Base-by-base conservation (phyloP, 30 jellyfish, hydroid and myxozoan species). In the Rhopilema esculentum region DNA sequence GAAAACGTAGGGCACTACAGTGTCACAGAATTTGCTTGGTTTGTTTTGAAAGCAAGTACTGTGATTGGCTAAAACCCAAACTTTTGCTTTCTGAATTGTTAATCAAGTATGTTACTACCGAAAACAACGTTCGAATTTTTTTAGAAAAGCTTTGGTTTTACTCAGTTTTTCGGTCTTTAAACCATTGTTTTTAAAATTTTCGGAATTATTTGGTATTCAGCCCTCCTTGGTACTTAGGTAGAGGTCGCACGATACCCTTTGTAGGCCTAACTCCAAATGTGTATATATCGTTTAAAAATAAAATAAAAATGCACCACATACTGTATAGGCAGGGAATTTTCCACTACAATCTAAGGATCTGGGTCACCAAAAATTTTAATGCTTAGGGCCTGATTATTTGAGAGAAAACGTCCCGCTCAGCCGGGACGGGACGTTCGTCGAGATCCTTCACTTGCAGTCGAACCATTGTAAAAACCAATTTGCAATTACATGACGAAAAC, bases 351-450 rank as follows among this genome's bases (percentile, higher is more conserved):
- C n/a, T n/a, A n/a, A n/a, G n/a, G n/a, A n/a, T n/a, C n/a, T n/a
- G n/a, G n/a, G n/a, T n/a, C n/a, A n/a, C n/a, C n/a, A n/a, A n/a
- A n/a, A n/a, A n/a, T n/a, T n/a, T n/a, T n/a, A n/a, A n/a, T n/a
- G n/a, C 57, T 40, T 40, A 40, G 57, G 57, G 74, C 75, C 75
- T 50, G 74, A 50, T 76, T 52, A 24, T 76, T 16, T 76, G 75
- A 61, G 75, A 76, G 51, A 51, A 61, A 50, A 76, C 1, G 83
- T 72, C 83, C 83, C 83, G 67, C 67, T 22, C 19, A 72, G 66
- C 83, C 49, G 87, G 75, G 75, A 33, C 87, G 77, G 75, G 75
- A 76, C 77, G 75, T 51, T 76, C 53, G 83, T 24, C 83, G 83
- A 72, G 83, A 72, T 72, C 83, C 83, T 72, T 17, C 65, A 12